Conservation (phyloP, 1,140 invertebrate genomes). For the Oreohelix idahoensis region DNA sequence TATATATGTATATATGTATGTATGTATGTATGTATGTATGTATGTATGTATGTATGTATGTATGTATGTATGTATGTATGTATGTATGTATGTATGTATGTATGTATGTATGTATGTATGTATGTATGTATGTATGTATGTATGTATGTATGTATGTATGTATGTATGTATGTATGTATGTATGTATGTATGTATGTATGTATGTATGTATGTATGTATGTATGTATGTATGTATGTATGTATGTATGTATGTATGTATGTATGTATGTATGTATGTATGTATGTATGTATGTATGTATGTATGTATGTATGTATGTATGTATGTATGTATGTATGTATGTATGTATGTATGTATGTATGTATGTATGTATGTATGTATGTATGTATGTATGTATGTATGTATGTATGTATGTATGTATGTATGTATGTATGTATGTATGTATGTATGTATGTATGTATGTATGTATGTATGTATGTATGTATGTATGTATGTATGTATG, state of each 20-base stretch:
- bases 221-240: slow-evolving; percentile 16
- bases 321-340: slow-evolving; percentile 23
- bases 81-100: neutral
- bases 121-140: neutral
- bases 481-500: slow-evolving; percentile 15
- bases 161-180: neutral
- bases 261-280: neutral
- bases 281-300: neutral
- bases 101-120: neutral
- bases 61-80: neutral
- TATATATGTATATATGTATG: neutral
- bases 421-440: slow-evolving; percentile 23
- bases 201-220: neutral
- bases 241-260: slow-evolving; percentile 19
- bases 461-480: neutral
- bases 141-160: slow-evolving; percentile 15
- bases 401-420: slow-evolving; percentile 14
- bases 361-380: neutral
- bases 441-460: neutral
- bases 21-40: neutral
- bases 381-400: neutral
- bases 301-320: slow-evolving; percentile 23
- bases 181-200: slow-evolving; percentile 3
- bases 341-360: slow-evolving; percentile 5
- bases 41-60: slow-evolving; percentile 13